These are phyloP conservation scores for Ceraclea dissimilis DNA, from an alignment of 2,888 invertebrate genomes.

Conservation along the genomic window DNA sequence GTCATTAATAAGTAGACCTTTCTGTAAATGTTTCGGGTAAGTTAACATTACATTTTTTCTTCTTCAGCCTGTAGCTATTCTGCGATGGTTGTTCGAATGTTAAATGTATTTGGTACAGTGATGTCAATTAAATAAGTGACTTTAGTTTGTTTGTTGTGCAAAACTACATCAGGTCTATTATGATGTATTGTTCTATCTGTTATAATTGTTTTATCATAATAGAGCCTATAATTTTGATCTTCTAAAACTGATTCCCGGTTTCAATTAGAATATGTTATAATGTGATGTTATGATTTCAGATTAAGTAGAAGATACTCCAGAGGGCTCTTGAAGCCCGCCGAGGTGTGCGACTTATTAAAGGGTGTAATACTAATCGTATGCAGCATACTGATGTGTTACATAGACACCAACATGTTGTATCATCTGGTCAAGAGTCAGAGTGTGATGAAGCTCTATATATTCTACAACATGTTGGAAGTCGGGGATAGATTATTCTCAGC, in stretches of 20 bases:
- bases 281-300: conserved; percentile 31
- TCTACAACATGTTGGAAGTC: conserved; percentile 99
- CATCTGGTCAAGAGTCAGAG: conserved; percentile 96
- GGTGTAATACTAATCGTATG: conserved; percentile 80
- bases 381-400: conserved; percentile 77
- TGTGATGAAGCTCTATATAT: conserved; percentile 97
- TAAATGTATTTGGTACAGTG: no score
- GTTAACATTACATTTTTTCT: conserved; percentile 27
- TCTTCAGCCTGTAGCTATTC: no score
- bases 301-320: conserved; percentile 35
- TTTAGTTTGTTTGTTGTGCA: no score
- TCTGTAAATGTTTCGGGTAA: conserved; percentile 68
- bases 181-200: no score
- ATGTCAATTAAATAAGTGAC: no score
- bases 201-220: no score
- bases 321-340: conserved; percentile 71
- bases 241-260: no score
- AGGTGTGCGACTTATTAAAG: conserved; percentile 94
- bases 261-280: no score
- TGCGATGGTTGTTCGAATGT: no score
- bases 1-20: conserved; percentile 66
- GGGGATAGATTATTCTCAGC: conserved; percentile 93
- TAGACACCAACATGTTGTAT: conserved; percentile 97
- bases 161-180: no score
- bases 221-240: no score